phyloP scores from a whole-genome alignment of 2,113 vertebrate genomes.

The Cervus canadensis region DNA sequence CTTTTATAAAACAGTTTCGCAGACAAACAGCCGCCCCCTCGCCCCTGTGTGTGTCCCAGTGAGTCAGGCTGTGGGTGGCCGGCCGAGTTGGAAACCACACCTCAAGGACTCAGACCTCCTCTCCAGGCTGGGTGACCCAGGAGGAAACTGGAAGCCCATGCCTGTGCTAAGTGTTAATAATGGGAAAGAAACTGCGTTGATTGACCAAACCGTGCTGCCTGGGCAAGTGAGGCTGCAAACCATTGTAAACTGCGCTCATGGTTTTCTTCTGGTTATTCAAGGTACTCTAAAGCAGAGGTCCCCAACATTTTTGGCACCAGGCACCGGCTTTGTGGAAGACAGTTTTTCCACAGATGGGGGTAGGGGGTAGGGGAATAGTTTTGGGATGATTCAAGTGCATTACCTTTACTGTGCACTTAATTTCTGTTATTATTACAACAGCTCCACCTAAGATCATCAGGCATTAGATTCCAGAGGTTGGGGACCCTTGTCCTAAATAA shows the following conservation, averaged over 20 bases:
- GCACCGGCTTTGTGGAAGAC: neutral
- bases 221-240: neutral
- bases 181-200: neutral
- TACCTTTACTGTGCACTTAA: neutral
- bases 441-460: neutral
- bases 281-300: neutral
- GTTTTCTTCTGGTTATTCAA: neutral
- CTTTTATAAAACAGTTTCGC: conserved; percentile 46
- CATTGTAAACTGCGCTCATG: neutral
- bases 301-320: neutral
- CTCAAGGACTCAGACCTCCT: neutral
- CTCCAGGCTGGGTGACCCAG: neutral
- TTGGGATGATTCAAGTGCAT: neutral
- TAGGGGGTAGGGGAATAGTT: neutral
- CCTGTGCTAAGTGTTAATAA: neutral
- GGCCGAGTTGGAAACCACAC: neutral
- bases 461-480: neutral
- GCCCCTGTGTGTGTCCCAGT: neutral
- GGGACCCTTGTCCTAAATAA: neutral
- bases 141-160: fast-evolving
- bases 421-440: neutral
- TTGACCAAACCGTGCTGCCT: neutral
- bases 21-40: neutral
- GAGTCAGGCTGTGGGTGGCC: neutral
- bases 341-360: neutral